Percentiles rank a stretch among this genome's conserved stretches.
Evolutionary conservation across 2,797 vertebrate species (phyloP).

Genomic region (Anabas testudineus): DNA sequence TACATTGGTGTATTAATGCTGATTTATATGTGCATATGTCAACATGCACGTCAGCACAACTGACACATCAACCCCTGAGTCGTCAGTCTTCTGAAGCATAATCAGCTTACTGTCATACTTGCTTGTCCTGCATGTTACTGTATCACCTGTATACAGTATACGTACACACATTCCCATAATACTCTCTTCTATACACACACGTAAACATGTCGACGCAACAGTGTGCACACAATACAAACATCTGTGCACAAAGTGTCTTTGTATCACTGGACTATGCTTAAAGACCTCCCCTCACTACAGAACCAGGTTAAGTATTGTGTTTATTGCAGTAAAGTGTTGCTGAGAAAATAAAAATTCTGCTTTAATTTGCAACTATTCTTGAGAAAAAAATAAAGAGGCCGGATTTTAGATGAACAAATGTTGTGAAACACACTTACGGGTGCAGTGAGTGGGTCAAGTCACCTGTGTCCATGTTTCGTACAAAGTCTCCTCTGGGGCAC

Average conservation of each 20-base stretch:
- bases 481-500: slow-evolving; percentile 52
- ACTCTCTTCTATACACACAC: slow-evolving; percentile 18
- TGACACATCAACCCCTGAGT: slow-evolving; percentile 69
- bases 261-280: slow-evolving; percentile 9
- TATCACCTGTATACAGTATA: slow-evolving; percentile 34
- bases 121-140: slow-evolving; percentile 53
- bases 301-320: neutral
- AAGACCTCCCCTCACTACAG: neutral
- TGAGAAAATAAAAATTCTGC: slow-evolving; percentile 41
- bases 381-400: slow-evolving; percentile 17
- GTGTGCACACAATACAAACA: slow-evolving; percentile 19
- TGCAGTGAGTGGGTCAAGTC: slow-evolving; percentile 40
- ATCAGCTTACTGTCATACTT: slow-evolving; percentile 69
- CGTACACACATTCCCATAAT: slow-evolving; percentile 49
- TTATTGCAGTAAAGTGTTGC: neutral
- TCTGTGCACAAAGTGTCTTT: neutral
- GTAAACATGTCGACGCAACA: slow-evolving; percentile 6
- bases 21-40: slow-evolving; percentile 27
- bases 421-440: slow-evolving; percentile 44
- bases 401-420: slow-evolving; percentile 63
- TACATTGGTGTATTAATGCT: slow-evolving; percentile 25
- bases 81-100: slow-evolving; percentile 57
- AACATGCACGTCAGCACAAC: slow-evolving; percentile 39
- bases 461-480: slow-evolving; percentile 53
- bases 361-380: slow-evolving; percentile 56